Evolutionary conservation across 2,888 invertebrate genomes (phyloP), one percentile per base, ranked within the genome.

Genomic region (Priocnemis perturbator): DNA sequence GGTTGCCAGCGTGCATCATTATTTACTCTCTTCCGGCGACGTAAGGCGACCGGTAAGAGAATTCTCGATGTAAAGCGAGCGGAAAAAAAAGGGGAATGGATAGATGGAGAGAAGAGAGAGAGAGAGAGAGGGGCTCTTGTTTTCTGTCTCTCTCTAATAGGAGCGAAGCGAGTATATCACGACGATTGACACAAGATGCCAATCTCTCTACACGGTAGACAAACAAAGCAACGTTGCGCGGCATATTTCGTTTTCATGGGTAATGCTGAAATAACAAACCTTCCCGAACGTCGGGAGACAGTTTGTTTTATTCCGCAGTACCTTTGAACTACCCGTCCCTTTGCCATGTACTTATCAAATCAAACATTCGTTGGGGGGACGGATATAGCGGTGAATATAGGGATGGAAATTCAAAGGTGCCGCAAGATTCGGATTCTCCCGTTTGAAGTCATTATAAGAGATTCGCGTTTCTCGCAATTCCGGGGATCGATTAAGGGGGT

Each of bases 261-360:
- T 85, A 84, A 85, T 85, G 77, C 82, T 83, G 73, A 79, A 84
- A 84, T 81, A 86, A 85, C 85, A 83, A 84, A 84, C 81, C 80
- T 69, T 66, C 60, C 76, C 71, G 69, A 19, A 50, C 50, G 50
- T 50, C 50, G 17, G 14, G 57, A 70, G 73, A 70, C 73, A 70
- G 73, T 82, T 83, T 81, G 76, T 84, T 81, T 78, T 79, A 78
- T 77, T 73, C 71, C 57, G 60, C 72, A 50, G 67, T 69, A 68
- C 76, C 85, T 85, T 85, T 85, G 85, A 85, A 83, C 81, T 80
- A 77, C 77, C 64, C 77, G 61, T 70, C 68, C 69, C 64, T 74
- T 73, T 74, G 67, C 65, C 59, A 5, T 37, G 71, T 80, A 71
- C 81, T 83, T 82, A 81, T 82, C 68, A 74, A 79, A 74, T 76